Evolutionary conservation across 2,113 vertebrate species (phyloP), one percentile per base, ranked within the genome.

Genomic region (Lagopus leucura): DNA sequence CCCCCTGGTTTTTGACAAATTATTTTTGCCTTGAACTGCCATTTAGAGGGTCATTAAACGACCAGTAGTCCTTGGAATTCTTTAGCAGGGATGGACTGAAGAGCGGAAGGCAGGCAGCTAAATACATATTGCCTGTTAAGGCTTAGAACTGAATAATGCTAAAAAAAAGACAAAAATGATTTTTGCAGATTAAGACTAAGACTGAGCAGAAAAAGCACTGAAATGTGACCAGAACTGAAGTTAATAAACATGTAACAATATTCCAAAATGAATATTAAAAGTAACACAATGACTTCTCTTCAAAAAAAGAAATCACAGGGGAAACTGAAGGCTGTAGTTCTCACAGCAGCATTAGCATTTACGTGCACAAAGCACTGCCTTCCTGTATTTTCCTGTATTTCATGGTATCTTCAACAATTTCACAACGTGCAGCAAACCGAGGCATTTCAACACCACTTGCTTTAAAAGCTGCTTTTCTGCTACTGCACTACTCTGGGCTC

Each of bases 331-430:
- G 77, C 85, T 91, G 24, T 30, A 48, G 82, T 91, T 96, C 94
- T 94, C 94, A 82, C 66, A 95, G 92, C 74, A 91, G 89, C 86
- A 91, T 91, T 75, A 95, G 82, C 80, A 86, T 86, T 87, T 84
- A 76, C 82, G 74, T 70, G 80, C 73, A 86, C 72, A 83, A 88
- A 93, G 91, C 76, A 55, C 82, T 69, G 76, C 27, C 92, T 94
- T 96, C 95, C 92, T 84, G 89, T 89, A 95, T 92, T 96, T 94
- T 96, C 95, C 92, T 84, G 89, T 89, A 95, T 92, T 96, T 94
- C 82, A 72, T 2, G 57, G 36, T 45, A 88, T 57, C 88, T 89
- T 72, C 24, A 71, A 75, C 66, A 88, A 92, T 90, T 96, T 95
- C 93, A 91, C 82, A 89, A 95, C 1, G 16, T 32, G 72, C 12